Conservation (phyloP, 2,888 invertebrate species). For the Trachelus troglodyta region DNA sequence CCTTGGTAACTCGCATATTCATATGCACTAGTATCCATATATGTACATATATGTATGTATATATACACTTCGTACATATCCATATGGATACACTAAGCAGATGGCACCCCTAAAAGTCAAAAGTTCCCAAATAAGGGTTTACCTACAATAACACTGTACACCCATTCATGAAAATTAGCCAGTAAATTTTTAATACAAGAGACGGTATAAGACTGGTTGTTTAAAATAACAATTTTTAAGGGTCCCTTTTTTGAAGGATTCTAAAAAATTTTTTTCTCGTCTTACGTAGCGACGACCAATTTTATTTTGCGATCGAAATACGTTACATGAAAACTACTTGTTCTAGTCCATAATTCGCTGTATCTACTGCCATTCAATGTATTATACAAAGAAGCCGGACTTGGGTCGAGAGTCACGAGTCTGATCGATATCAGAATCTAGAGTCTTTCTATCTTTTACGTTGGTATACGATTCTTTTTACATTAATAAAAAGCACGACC, state of each 20-base stretch:
- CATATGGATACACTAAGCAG: conserved; percentile 45
- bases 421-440: neutral
- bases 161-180: conserved; percentile 42
- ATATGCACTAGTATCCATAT: conserved; percentile 28
- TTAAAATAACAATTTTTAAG: neutral
- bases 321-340: neutral
- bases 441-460: neutral
- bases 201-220: neutral
- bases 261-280: neutral
- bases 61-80: conserved; percentile 16
- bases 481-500: neutral
- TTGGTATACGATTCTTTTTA: neutral
- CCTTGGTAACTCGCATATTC: conserved; percentile 25
- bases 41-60: conserved; percentile 1
- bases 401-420: neutral
- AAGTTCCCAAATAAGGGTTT: conserved; percentile 57
- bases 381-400: conserved; percentile 3
- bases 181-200: neutral
- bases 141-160: conserved; percentile 49
- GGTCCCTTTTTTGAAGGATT: neutral
- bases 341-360: neutral
- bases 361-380: neutral
- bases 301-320: neutral
- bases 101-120: conserved; percentile 59
- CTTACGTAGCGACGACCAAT: neutral